Evolutionary conservation across 1,140 invertebrate genomes (phyloP).

Genomic region (Cylas formicarius): DNA sequence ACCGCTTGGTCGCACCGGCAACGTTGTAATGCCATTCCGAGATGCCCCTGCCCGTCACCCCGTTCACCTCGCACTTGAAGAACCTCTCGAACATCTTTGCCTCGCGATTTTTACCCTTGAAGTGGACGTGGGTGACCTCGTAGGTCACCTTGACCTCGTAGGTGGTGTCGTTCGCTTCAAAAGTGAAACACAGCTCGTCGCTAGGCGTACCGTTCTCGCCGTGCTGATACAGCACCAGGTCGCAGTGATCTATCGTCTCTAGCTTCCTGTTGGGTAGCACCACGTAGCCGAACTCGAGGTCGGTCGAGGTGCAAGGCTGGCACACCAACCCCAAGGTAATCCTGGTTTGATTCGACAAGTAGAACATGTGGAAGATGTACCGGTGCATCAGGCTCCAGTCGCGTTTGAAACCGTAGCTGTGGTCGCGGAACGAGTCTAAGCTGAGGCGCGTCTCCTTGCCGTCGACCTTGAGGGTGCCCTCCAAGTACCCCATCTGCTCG

Average conservation of each 20-base stretch:
- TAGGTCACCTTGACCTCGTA: conserved; percentile 50
- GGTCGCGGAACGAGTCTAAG: conserved; percentile 56
- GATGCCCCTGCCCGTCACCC: conserved; percentile 55
- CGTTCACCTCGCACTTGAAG: conserved; percentile 55
- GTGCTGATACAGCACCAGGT: conserved; percentile 55
- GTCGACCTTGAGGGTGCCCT: conserved; percentile 48
- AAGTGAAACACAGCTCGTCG: conserved; percentile 53
- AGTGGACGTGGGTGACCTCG: conserved; percentile 48
- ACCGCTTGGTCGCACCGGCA: too few species aligned
- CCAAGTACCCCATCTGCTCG: conserved; percentile 60
- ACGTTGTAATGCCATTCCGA: conserved; percentile 64
- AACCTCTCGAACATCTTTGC: conserved; percentile 61
- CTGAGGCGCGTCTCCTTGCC: conserved; percentile 44
- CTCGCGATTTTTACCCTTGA: conserved; percentile 57
- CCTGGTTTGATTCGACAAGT: conserved; percentile 53
- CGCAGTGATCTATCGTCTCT: conserved; percentile 50
- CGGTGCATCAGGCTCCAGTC: conserved; percentile 66
- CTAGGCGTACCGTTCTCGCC: conserved; percentile 59
- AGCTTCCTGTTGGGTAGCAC: conserved; percentile 50
- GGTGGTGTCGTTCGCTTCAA: conserved; percentile 45
- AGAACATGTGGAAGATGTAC: conserved; percentile 64
- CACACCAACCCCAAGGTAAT: conserved; percentile 58
- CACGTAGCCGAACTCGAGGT: conserved; percentile 59
- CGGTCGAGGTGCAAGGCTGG: conserved; percentile 55
- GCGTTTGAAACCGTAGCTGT: conserved; percentile 62